phyloP scores from a whole-genome alignment of 2,888 invertebrate species.

The Siphonodentalium dalli region DNA sequence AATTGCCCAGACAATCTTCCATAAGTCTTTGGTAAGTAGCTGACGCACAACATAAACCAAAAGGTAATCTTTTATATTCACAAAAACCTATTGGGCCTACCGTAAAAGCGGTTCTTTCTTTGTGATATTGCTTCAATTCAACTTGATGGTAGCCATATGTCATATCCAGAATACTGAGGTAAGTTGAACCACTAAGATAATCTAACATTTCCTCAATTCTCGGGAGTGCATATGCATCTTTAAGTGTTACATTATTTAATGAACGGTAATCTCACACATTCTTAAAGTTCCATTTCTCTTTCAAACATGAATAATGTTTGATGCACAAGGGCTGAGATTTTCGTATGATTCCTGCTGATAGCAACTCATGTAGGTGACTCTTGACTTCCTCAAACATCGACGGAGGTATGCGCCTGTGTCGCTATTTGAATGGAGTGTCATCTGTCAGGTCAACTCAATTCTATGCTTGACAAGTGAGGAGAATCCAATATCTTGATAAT shows the following conservation, averaged over 20 bases:
- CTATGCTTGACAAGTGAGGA: background rate
- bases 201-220: background rate
- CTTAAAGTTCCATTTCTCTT: background rate
- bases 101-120: conserved; percentile 25
- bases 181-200: background rate
- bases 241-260: background rate
- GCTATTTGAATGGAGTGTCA: background rate
- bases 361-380: background rate
- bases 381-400: background rate
- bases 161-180: conserved; percentile 3
- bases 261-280: background rate
- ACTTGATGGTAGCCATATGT: conserved; percentile 1
- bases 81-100: conserved; percentile 22
- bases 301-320: background rate
- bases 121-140: conserved; percentile 4
- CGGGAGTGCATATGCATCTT: conserved; percentile 7
- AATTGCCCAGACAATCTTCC: no score
- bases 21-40: conserved; percentile 15
- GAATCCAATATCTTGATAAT: background rate
- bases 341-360: background rate
- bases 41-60: conserved; percentile 22
- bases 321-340: background rate
- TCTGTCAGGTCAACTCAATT: background rate
- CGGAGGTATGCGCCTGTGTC: no score
- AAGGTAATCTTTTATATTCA: conserved; percentile 18